Evolutionary conservation across 2,888 invertebrate species (phyloP), one percentile per base, ranked within the genome.

Genomic region (Malthinus flaveolus): DNA sequence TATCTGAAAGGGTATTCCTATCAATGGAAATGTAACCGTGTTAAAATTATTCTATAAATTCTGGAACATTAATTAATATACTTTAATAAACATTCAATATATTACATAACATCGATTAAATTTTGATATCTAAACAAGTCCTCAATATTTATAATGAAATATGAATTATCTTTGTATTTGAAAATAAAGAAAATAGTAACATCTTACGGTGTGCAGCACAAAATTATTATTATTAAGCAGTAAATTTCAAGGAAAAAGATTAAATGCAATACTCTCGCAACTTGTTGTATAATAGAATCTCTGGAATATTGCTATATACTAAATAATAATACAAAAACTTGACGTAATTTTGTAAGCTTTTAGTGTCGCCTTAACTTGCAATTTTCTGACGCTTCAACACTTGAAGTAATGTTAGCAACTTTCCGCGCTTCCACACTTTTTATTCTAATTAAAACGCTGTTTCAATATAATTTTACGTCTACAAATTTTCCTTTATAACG

Each of bases 341-440:
- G 32, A 35, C 31, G 46, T 47, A 54, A 54, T 54, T 54, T 36
- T 54, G 15, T 36, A 54, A 54, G 54, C 54, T 48, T 54, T 54
- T 46, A 32, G 13, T 54, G 36, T 33, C 36, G 54, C 15, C 32
- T 42, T 55, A 55, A 55, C 48, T 23, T 56, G 56, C 56, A 56
- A 49, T 50, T 56, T 56, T 56, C 15, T 42, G 23, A 15, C 39
- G 23, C 23, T 42, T 42, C 23, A 15, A 23, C 23, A 42, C 13
- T 42, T 42, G 23, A 13, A 42, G 39, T 42, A 23, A 13, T 13
- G 23, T 42, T 42, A 37, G 23, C 39, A 42, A 42, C 39, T 42
- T 23, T 23, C 39, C 13, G 33, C 46, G 36, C 50, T 45, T 49
- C 37, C 36, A 50, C 36, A 49, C 48, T 42, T 44, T 55, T 55